phyloP scores from a whole-genome alignment of 2,797 vertebrate species.

The Paramormyrops hopkinsi region DNA sequence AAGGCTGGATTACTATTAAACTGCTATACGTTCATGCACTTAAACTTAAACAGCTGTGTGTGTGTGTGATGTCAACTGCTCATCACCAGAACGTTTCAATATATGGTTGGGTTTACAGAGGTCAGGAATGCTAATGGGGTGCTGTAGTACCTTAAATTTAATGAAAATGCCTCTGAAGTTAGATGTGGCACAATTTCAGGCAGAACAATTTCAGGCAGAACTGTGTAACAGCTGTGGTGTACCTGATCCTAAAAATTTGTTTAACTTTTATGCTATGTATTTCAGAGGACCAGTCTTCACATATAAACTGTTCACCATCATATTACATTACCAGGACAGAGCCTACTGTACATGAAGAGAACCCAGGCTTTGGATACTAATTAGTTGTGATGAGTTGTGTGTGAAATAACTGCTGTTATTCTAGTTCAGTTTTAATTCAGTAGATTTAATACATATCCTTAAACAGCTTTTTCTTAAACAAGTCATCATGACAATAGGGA shows the following conservation, averaged over 20 bases:
- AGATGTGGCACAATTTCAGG: not conserved
- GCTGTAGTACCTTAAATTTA: not conserved
- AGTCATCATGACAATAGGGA: not conserved
- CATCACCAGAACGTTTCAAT: slow-evolving; percentile 8
- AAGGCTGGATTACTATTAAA: not conserved
- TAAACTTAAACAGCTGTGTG: not conserved
- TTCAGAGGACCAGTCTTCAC: not conserved
- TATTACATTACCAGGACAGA: not conserved
- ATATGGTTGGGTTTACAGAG: not conserved
- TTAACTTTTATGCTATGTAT: not conserved
- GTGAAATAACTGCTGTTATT: not conserved
- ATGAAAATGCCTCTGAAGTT: not conserved
- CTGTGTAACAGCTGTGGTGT: not conserved
- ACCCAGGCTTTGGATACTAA: not conserved
- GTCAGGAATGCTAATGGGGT: not conserved
- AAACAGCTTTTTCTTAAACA: not conserved
- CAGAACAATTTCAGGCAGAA: not conserved
- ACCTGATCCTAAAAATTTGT: not conserved
- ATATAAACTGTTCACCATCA: not conserved
- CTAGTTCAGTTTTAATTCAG: not conserved
- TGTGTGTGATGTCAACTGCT: slow-evolving; percentile 14
- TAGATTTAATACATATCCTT: not conserved
- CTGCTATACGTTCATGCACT: not conserved
- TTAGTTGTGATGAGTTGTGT: not conserved
- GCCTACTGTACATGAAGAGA: not conserved